These are phyloP conservation scores for Abramis brama DNA, from an alignment of 2,113 vertebrate species.

Conservation along the genomic window DNA sequence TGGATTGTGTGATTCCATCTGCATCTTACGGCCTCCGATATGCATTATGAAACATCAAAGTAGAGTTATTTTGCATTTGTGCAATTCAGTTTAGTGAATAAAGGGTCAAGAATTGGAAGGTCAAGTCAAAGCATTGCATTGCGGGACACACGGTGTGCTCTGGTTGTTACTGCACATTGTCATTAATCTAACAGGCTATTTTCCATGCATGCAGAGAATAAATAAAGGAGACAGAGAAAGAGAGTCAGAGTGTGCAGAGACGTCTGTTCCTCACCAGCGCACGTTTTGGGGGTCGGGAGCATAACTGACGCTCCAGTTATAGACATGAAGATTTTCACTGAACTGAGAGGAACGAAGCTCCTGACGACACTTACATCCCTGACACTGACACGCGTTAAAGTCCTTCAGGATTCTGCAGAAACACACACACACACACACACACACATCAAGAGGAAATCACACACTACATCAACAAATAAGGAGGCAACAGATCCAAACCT, in stretches of 20 bases:
- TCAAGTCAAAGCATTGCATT: not conserved
- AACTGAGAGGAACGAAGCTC: slow-evolving; percentile 87
- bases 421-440: slow-evolving; percentile 10
- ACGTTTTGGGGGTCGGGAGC: slow-evolving; percentile 97
- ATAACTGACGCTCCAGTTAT: slow-evolving; percentile 92
- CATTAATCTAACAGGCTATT: not conserved
- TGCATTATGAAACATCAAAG: not conserved
- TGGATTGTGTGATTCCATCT: not conserved
- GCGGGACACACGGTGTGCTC: no score
- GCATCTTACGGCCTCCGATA: not conserved
- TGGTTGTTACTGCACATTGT: not conserved
- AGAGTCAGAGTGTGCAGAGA: not conserved
- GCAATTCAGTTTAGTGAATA: not conserved
- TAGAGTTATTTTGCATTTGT: not conserved
- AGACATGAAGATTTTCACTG: slow-evolving; percentile 88
- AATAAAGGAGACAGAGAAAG: not conserved
- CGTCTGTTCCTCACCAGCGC: slow-evolving; percentile 82
- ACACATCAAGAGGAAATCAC: not conserved
- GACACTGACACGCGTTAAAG: slow-evolving; percentile 95
- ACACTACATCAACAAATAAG: not conserved
- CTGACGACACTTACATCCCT: slow-evolving; percentile 87
- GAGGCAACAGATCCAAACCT: not conserved
- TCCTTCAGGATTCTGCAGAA: slow-evolving; percentile 90
- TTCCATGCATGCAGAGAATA: not conserved
- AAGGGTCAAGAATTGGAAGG: not conserved